Conservation (phyloP, 2,888 invertebrate species). For the Tinea pellionella region DNA sequence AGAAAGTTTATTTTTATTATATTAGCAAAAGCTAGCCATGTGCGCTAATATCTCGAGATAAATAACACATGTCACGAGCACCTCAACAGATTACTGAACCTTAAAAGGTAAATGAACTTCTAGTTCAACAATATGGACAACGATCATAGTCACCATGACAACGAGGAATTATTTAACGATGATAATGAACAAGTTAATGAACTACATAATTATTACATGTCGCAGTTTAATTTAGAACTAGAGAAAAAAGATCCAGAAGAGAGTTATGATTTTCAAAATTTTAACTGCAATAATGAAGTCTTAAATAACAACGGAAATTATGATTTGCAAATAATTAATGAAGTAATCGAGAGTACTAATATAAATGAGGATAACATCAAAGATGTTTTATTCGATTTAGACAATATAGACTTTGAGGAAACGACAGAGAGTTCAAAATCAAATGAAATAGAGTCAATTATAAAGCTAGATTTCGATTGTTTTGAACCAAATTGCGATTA, state of each 20-base stretch:
- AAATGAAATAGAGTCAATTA: constrained; percentile 28
- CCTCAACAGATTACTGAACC: constrained; percentile 53
- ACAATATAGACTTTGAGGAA: constrained; percentile 53
- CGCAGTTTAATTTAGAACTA: constrained; percentile 60
- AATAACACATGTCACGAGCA: constrained; percentile 58
- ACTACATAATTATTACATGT: constrained; percentile 62
- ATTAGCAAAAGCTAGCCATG: constrained; percentile 56
- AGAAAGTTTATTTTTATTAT: constrained; percentile 70
- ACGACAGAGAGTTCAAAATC: constrained; percentile 28
- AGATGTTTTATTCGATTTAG: constrained; percentile 55
- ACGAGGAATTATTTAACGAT: constrained; percentile 44
- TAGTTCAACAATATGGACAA: constrained; percentile 46
- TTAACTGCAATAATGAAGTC: neutral
- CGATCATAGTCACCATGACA: constrained; percentile 36
- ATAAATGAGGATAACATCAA: constrained; percentile 55
- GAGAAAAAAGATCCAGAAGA: constrained; percentile 25
- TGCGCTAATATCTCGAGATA: constrained; percentile 36
- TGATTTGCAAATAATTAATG: constrained; percentile 53
- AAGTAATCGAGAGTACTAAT: constrained; percentile 46
- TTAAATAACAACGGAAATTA: constrained; percentile 45
- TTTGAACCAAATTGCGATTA: constrained; percentile 47
- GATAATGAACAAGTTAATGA: constrained; percentile 51
- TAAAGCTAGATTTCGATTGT: constrained; percentile 24
- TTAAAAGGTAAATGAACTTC: constrained; percentile 42
- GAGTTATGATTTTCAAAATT: neutral